These are phyloP conservation scores for Sebastes flavidus DNA, from an alignment of 2,797 vertebrate species.

Conservation along the genomic window DNA sequence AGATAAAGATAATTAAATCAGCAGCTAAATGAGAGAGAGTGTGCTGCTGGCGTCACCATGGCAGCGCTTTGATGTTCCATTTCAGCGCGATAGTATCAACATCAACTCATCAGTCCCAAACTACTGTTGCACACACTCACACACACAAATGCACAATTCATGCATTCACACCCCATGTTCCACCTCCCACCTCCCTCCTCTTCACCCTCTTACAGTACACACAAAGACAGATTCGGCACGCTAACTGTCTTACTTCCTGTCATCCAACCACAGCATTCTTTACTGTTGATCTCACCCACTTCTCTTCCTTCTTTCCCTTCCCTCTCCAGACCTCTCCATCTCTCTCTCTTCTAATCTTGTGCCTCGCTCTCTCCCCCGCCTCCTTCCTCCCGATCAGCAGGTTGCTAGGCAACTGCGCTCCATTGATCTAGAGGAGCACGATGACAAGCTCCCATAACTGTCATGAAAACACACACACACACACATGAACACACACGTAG, in stretches of 20 bases:
- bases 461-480: slow-evolving; percentile 62
- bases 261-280: slow-evolving; percentile 67
- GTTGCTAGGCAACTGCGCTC: slow-evolving; percentile 87
- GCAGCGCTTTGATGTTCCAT: slow-evolving; percentile 75
- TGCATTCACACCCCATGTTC: slow-evolving; percentile 30
- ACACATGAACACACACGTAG: slow-evolving; percentile 45
- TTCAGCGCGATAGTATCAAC: slow-evolving; percentile 77
- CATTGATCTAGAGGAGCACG: slow-evolving; percentile 83
- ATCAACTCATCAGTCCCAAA: slow-evolving; percentile 71
- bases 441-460: slow-evolving; percentile 85
- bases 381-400: slow-evolving; percentile 77
- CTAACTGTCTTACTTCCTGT: slow-evolving; percentile 65
- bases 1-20: slow-evolving; percentile 84
- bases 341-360: slow-evolving; percentile 67
- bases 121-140: slow-evolving; percentile 52
- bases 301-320: slow-evolving; percentile 53
- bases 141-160: slow-evolving; percentile 22
- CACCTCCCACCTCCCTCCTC: slow-evolving; percentile 38
- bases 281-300: slow-evolving; percentile 75
- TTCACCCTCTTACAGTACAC: slow-evolving; percentile 45
- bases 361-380: slow-evolving; percentile 43
- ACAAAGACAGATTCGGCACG: slow-evolving; percentile 61
- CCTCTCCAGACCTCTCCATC: slow-evolving; percentile 60
- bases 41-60: slow-evolving; percentile 75
- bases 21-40: slow-evolving; percentile 73